phyloP scores from a whole-genome alignment of 2,113 vertebrate species.

The Rostratula benghalensis region DNA sequence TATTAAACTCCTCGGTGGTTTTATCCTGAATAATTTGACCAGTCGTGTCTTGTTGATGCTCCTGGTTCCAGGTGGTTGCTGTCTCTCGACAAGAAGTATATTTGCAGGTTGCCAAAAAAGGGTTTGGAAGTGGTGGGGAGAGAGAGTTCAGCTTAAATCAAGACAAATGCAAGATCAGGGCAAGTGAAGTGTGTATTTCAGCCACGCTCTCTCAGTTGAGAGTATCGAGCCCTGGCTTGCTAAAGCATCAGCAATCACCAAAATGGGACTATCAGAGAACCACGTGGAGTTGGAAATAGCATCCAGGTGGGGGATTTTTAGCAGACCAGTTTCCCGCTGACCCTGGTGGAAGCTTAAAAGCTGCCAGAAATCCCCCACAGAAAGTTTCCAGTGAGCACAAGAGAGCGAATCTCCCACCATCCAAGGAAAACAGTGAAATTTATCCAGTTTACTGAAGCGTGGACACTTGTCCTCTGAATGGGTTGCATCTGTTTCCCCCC shows the following conservation, averaged over 20 bases:
- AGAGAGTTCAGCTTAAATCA: not conserved
- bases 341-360: not conserved
- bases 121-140: not conserved
- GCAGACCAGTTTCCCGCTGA: not conserved
- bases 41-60: not conserved
- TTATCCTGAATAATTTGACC: not conserved
- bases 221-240: not conserved
- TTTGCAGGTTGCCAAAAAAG: not conserved
- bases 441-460: rapidly evolving
- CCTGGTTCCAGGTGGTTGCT: not conserved
- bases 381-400: not conserved
- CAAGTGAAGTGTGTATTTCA: not conserved
- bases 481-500: not conserved
- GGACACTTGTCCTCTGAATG: rapidly evolving
- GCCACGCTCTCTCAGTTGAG: not conserved
- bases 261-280: not conserved
- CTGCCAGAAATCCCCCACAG: not conserved
- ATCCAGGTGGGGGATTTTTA: not conserved
- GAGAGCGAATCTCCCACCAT: not conserved
- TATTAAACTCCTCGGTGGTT: rapidly evolving
- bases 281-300: not conserved
- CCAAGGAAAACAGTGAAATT: not conserved
- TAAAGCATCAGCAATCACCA: not conserved
- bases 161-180: not conserved
- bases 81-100: not conserved